Percentiles rank a stretch among this genome's conserved stretches.
phyloP scores from a whole-genome alignment of 2,113 vertebrate genomes.

The Merops nubicus region DNA sequence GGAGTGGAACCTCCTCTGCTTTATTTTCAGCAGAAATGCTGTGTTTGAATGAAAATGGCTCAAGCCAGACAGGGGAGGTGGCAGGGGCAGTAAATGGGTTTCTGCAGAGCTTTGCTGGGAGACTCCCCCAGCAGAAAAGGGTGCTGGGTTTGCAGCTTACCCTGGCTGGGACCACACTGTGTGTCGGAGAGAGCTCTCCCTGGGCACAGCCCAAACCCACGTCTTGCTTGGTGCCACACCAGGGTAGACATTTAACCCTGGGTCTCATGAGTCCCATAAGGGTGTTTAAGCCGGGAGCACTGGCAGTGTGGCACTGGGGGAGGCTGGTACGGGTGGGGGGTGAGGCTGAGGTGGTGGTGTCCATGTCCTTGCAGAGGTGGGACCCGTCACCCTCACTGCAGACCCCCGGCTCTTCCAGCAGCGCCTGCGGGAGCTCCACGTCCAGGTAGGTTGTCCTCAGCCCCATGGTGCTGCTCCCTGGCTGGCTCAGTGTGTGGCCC shows the following conservation, averaged over 20 bases:
- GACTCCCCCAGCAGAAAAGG: background rate
- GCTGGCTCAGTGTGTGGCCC: background rate
- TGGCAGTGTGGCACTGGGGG: fast-evolving
- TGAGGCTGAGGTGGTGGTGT: background rate
- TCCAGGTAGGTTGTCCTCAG: constrained; percentile 80
- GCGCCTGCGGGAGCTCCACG: constrained; percentile 88
- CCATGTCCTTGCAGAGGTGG: constrained; percentile 79
- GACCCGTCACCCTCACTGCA: constrained; percentile 87
- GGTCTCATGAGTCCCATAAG: fast-evolving
- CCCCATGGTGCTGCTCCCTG: fast-evolving
- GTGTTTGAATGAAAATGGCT: background rate
- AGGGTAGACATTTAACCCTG: background rate
- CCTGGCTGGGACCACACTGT: background rate
- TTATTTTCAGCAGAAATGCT: background rate
- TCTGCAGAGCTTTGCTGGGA: background rate
- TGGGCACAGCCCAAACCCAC: background rate
- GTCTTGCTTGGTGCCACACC: fast-evolving
- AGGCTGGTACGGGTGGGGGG: fast-evolving
- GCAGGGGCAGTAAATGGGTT: background rate
- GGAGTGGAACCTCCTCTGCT: fast-evolving
- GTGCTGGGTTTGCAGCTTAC: background rate
- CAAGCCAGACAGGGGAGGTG: background rate
- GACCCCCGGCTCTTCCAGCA: constrained; percentile 88
- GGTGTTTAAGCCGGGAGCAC: background rate
- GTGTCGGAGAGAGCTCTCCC: fast-evolving